Evolutionary conservation across 1,140 invertebrate species (phyloP), one percentile per base, ranked within the genome.

Genomic region (Lordiphosa stackelbergi): DNA sequence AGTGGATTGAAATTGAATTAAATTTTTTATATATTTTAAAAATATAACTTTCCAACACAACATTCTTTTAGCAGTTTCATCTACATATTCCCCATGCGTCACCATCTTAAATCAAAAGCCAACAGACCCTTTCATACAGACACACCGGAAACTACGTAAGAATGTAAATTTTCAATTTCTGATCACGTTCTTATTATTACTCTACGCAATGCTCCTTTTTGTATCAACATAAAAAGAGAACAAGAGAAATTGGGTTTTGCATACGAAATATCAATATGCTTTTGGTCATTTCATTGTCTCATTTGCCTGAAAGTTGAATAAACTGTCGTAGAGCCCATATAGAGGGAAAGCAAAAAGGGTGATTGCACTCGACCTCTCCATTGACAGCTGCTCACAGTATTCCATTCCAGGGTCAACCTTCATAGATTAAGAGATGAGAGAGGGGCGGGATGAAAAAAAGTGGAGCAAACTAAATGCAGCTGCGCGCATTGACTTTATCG

Each of bases 271-370:
- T 41, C 35, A 47, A 53, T 64, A 54, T 54, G 41, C 9, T 47
- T 64, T 64, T 64, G 61, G 61, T 64, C 60, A 64, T 64, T 64
- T 64, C 49, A 64, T 54, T 62, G 49, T 64, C 36, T 54, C 24
- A 24, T 40, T 31, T 31, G 12, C 2, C 28, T 2, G 8, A 34
- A 46, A 47, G 61, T 64, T 64, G 61, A 64, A 64, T 64, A 64
- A 64, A 64, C 61, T 64, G 49, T 40, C 19, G 28, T 31, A 24
- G 22, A 31, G 36, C 43, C 43, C 43, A 31, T 46, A 34, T 34
- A 46, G 24, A 34, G 43, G 6, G 6, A 19, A n/a, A 9, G 40
- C 19, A 19, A 46, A 28, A 31, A 34, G 31, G 43, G 43, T 46
- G 43, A 46, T 13, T 46, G 43, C 43, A 46, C 43, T 34, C 24